Conservation (phyloP, 2,113 vertebrate genomes). For the Patagioenas fasciata region DNA sequence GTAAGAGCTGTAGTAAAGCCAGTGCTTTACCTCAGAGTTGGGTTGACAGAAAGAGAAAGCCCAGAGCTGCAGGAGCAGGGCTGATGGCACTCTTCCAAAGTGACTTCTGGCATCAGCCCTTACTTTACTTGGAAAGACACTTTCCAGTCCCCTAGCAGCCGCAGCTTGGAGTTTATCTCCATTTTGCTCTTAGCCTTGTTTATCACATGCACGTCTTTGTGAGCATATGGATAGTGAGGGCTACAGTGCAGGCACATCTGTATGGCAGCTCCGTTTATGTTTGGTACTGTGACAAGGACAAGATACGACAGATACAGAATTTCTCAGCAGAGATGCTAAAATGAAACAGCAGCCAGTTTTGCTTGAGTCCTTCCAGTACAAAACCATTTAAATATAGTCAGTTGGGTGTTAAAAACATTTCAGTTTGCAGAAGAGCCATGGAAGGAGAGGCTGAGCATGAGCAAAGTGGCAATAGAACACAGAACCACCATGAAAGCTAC, state of each 20-base stretch:
- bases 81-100: not conserved
- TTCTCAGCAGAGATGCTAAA: not conserved
- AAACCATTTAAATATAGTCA: not conserved
- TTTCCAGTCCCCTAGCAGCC: too few relatives aligned
- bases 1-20: not conserved
- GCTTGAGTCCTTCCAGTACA: not conserved
- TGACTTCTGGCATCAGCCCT: too few relatives aligned
- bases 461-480: not conserved
- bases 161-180: not conserved
- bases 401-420: not conserved
- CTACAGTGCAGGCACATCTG: not conserved
- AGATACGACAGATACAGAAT: not conserved
- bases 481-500: not conserved
- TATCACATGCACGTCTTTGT: not conserved
- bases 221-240: accelerated
- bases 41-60: not conserved
- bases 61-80: not conserved
- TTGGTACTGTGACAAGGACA: not conserved
- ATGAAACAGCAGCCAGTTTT: not conserved
- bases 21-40: not conserved
- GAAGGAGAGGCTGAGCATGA: not conserved
- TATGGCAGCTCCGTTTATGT: not conserved
- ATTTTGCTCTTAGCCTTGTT: not conserved
- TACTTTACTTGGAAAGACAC: too few relatives aligned
- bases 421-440: not conserved